Evolutionary conservation across 2,113 vertebrate species (phyloP).

Genomic region (Mesembrinibis cayennensis): DNA sequence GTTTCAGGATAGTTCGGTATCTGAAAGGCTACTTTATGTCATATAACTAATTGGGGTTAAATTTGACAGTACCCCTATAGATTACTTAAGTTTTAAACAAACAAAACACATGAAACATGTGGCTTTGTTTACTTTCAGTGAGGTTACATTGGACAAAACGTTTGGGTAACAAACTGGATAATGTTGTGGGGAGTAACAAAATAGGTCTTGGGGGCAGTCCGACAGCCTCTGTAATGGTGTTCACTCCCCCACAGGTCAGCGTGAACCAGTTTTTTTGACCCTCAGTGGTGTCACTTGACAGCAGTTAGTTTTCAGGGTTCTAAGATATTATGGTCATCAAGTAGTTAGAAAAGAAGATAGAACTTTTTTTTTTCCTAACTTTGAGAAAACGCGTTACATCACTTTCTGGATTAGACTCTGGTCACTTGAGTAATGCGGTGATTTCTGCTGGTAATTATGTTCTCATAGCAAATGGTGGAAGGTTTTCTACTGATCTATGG

Average conservation of each 20-base stretch:
- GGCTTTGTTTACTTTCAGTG: not conserved
- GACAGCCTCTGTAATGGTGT: not conserved
- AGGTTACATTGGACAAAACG: not conserved
- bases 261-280: not conserved
- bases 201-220: not conserved
- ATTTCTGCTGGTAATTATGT: not conserved
- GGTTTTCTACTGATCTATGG: not conserved
- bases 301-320: not conserved
- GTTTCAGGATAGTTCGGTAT: not conserved
- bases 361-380: not conserved
- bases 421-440: not conserved
- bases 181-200: not conserved
- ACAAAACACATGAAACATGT: not conserved
- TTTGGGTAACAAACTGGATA: not conserved
- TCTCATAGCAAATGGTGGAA: not conserved
- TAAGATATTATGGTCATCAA: not conserved
- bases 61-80: not conserved
- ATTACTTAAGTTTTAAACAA: not conserved
- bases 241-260: not conserved
- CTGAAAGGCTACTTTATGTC: not conserved
- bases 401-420: not conserved
- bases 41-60: not conserved
- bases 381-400: not conserved
- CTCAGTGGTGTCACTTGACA: not conserved
- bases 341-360: not conserved